These are phyloP conservation scores for Byasa hedistus DNA, from an alignment of 2,888 invertebrate species.

Conservation along the genomic window DNA sequence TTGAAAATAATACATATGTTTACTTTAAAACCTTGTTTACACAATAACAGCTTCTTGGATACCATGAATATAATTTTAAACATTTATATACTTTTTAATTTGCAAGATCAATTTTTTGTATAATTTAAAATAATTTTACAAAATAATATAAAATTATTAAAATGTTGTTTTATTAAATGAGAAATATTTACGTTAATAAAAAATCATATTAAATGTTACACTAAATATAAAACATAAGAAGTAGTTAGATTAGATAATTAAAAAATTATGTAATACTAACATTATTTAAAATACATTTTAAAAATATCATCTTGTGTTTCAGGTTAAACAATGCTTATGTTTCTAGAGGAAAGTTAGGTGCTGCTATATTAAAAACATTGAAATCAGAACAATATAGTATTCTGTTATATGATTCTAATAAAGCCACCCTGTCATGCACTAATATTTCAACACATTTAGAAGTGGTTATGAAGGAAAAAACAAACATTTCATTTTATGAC, in stretches of 20 bases:
- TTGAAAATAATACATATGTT: background rate
- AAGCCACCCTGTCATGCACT: constrained; percentile 58
- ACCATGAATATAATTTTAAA: background rate
- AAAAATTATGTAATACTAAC: too few species aligned
- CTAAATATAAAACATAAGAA: too few species aligned
- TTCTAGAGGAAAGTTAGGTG: constrained; percentile 62
- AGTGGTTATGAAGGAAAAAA: constrained; percentile 53
- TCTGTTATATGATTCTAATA: constrained; percentile 64
- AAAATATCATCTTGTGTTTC: constrained; percentile 33
- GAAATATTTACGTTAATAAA: too few species aligned
- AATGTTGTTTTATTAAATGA: too few species aligned
- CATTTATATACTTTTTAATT: too few species aligned
- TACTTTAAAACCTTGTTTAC: too few species aligned
- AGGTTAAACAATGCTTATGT: constrained; percentile 59
- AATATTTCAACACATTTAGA: constrained; percentile 48
- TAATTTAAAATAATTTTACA: too few species aligned
- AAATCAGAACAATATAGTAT: constrained; percentile 53
- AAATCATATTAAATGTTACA: too few species aligned
- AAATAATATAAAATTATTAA: too few species aligned
- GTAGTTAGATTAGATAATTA: too few species aligned
- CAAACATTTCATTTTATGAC: constrained; percentile 65
- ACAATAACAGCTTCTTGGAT: background rate
- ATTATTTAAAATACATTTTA: too few species aligned
- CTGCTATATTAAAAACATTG: constrained; percentile 61
- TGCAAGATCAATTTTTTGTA: too few species aligned